Evolutionary conservation across 2,888 invertebrate species (phyloP), one percentile per base, ranked within the genome.

Genomic region (Drosophila conformis): DNA sequence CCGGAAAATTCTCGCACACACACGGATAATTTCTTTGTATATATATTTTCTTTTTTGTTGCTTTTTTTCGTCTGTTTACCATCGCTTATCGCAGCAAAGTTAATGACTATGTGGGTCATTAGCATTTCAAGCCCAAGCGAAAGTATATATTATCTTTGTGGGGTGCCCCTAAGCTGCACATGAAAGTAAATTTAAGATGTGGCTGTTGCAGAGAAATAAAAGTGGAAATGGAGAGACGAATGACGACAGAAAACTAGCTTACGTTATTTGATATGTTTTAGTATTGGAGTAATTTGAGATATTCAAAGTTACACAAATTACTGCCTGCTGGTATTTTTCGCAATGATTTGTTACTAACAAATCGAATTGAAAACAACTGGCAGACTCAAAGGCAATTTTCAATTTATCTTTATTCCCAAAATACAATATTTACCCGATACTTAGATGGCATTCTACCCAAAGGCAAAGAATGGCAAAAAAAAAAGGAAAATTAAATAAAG

Each of bases 71-170:
- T 68, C 64, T 69, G 73, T 83, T 76, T 63, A 29, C 33, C 57
- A 64, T 18, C 73, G 84, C 81, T 87, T 87, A 87, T 87, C 83
- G 80, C 81, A 66, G 79, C 81, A 31, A 85, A 85, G 83, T 83
- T 85, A 85, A 87, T 87, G 87, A 85, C 87, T 83, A 81, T 85
- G 85, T 84, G 83, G 87, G 87, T 81, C 87, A 85, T 85, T 85
- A 85, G 85, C 84, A 85, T 84, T 85, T 76, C 48, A 72, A 63
- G 82, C 71, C 40, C 58, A 38, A 46, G 40, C 35, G 60, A 72
- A 75, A 64, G 57, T 61, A 49, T 18, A 35, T 25, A 18, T n/a
- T n/a, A 25, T 29, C 18, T 38, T 29, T 42, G 21, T 11, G 42
- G n/a, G 31, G 21, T 3, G 5, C 53, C 42, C 56, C 29, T 1